Base-by-base conservation (phyloP, 2,797 vertebrate species). In the Sarcophilus harrisii region DNA sequence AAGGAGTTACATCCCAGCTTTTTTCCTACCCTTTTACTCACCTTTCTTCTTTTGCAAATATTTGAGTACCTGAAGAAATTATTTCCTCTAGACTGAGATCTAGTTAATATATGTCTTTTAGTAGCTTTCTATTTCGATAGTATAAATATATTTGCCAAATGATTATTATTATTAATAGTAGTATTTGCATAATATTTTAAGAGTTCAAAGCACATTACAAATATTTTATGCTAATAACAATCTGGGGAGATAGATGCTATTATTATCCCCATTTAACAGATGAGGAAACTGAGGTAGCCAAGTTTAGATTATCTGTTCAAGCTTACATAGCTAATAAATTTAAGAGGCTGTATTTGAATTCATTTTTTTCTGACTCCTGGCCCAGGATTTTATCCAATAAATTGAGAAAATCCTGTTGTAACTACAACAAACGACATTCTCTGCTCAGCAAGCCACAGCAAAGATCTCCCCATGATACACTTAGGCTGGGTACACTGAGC, bases 101-200 rank as follows among this genome's bases (percentile, higher is more conserved):
- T 93, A 92, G 32, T 3, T 87, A 59, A 59, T 10, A 0, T 58
- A 0, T 0, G 6, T 45, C 58, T 58, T 55, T 0, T 0, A 27
- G 38, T 27, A 87, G 11, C 58, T 92, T 93, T 57, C 66, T 49
- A 0, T 0, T 0, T 0, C 55, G 93, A 45, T 91, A 27, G 58
- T 57, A 87, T 30, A 96, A 60, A 49, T 59, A 45, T 57, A 90
- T 55, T 94, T 28, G 96, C 5, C 1, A 1, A 27, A 0, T 4
- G 1, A 24, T 28, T 93, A 30, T 62, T 87, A 87, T 45, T 49
- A 87, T 49, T 49, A 87, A 28, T 11, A 87, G 18, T 10, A 81
- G 38, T 3, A 87, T 81, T 81, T 24, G n/a, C 18, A 38, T 21
- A 81, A 81, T 81, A 38, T 21, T 45, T 81, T 24, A 81, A 81